Percentiles rank a stretch among this genome's conserved stretches.
These are phyloP conservation scores for Actinemys pallida DNA, from an alignment of 2,113 vertebrate genomes.

Conservation along the genomic window DNA sequence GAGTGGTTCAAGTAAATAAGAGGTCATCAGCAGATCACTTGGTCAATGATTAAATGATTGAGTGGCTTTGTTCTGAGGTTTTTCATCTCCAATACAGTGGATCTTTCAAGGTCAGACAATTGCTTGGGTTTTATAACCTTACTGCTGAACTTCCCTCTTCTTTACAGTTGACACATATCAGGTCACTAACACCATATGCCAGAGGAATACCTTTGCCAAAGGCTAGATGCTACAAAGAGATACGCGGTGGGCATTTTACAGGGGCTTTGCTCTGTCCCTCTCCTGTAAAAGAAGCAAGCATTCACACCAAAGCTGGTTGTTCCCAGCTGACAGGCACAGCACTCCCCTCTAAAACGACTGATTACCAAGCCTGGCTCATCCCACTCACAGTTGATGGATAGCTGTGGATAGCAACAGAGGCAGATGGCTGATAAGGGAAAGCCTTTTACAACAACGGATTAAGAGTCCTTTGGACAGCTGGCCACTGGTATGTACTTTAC, in stretches of 20 bases:
- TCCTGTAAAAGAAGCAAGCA: not conserved
- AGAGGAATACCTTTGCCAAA: not conserved
- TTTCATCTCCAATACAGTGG: not conserved
- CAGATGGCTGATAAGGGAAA: conserved; percentile 46
- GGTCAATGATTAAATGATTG: not conserved
- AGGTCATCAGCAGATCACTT: not conserved
- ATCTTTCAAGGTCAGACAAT: conserved; percentile 6
- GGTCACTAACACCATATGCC: not conserved
- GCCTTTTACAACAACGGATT: conserved; percentile 32
- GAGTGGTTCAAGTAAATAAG: not conserved
- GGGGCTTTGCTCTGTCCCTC: accelerated
- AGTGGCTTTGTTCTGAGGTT: not conserved
- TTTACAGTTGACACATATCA: conserved; percentile 1
- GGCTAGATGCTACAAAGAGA: not conserved
- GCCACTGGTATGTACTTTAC: not conserved
- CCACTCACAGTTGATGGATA: conserved; percentile 23
- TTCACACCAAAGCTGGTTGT: not conserved
- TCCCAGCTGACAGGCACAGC: not conserved
- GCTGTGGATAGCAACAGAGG: conserved; percentile 13
- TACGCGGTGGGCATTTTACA: not conserved
- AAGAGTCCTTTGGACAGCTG: conserved; percentile 33
- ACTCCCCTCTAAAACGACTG: not conserved
- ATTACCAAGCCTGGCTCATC: not conserved
- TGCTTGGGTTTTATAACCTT: not conserved
- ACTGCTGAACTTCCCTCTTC: not conserved